phyloP scores from a whole-genome alignment of 2,888 invertebrate species.

The Xylota sylvarum region DNA sequence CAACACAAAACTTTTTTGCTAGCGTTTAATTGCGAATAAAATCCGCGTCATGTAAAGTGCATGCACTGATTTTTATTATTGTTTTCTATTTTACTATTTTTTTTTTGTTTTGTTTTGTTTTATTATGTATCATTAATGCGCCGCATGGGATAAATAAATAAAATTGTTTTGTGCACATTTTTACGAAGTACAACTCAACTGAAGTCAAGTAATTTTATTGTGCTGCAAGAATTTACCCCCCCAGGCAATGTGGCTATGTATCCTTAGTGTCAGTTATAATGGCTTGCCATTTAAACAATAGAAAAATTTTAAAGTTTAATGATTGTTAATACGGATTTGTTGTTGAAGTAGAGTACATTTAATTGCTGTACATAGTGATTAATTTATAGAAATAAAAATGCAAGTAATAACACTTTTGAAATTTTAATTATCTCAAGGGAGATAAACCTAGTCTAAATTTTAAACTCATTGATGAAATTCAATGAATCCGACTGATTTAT shows the following conservation, averaged over 20 bases:
- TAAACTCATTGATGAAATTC: constrained; percentile 22
- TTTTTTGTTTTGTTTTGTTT: neutral
- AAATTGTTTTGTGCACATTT: constrained; percentile 32
- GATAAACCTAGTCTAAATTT: neutral
- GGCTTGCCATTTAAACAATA: constrained; percentile 23
- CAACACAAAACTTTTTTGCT: constrained; percentile 52
- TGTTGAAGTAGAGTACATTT: neutral
- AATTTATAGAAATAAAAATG: neutral
- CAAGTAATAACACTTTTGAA: constrained; percentile 15
- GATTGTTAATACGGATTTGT: neutral
- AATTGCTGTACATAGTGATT: neutral
- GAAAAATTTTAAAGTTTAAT: constrained; percentile 15
- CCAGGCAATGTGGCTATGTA: neutral
- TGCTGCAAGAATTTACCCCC: constrained; percentile 22
- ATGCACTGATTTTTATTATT: constrained; percentile 38
- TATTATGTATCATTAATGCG: constrained; percentile 47
- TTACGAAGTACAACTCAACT: constrained; percentile 3
- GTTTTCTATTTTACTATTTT: neutral
- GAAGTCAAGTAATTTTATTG: constrained; percentile 18
- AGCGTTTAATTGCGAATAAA: constrained; percentile 56
- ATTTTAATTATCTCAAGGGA: constrained; percentile 16
- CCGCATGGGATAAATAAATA: constrained; percentile 53
- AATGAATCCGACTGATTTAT: constrained; percentile 21
- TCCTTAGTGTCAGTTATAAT: neutral
- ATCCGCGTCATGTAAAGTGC: constrained; percentile 33